Conservation (phyloP, 2,888 invertebrate species). For the Trissolcus brochymenae region DNA sequence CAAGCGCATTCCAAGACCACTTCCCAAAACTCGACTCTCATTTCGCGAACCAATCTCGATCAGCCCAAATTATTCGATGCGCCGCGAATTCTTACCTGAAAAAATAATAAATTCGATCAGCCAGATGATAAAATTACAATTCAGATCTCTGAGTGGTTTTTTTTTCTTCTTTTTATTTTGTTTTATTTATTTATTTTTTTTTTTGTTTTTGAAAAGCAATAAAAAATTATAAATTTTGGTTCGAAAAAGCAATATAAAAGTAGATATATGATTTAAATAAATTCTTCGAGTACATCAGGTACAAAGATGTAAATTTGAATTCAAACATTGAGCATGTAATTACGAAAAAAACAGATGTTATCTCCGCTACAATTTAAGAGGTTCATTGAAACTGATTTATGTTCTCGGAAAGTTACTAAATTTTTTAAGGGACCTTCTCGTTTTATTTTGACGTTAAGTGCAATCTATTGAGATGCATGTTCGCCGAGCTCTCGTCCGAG, state of each 20-base stretch:
- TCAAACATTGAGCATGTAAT: conserved; percentile 21
- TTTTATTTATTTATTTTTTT: too few relatives aligned
- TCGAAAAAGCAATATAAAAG: too few relatives aligned
- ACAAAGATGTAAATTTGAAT: conserved; percentile 21
- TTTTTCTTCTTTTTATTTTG: too few relatives aligned
- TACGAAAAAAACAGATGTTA: conserved; percentile 30
- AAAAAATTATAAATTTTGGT: neutral
- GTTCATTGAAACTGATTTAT: conserved; percentile 20
- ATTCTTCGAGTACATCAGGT: neutral
- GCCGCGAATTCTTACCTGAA: conserved; percentile 42
- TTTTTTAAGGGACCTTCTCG: conserved; percentile 2
- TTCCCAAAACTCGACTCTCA: conserved; percentile 38
- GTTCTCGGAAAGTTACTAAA: conserved; percentile 18
- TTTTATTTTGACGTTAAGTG: conserved; percentile 15
- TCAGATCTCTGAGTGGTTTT: neutral
- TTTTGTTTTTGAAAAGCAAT: neutral
- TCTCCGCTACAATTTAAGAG: conserved; percentile 33
- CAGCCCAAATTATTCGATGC: conserved; percentile 47
- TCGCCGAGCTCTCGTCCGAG: conserved; percentile 5
- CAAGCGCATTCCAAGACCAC: conserved; percentile 28
- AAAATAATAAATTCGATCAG: conserved; percentile 37
- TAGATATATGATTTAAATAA: too few relatives aligned
- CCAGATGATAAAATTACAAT: conserved; percentile 13
- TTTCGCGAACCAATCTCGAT: conserved; percentile 54
- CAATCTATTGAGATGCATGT: conserved; percentile 9